Evolutionary conservation across 2,888 invertebrate species (phyloP), one percentile per base, ranked within the genome.

Genomic region (Nephrotoma flavescens): DNA sequence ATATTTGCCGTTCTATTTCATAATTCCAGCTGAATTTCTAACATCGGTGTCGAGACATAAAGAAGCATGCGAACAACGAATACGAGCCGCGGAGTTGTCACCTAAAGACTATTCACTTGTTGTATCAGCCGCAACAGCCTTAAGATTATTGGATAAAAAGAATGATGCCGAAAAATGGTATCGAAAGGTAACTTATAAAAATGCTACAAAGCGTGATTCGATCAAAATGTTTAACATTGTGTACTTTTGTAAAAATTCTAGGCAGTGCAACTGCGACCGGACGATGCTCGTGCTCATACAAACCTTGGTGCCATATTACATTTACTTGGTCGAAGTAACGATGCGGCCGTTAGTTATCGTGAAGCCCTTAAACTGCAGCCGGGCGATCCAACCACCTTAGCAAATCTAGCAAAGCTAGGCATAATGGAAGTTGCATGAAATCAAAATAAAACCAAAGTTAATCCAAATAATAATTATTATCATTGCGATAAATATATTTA

Each of bases 271-370:
- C 88, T 93, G 86, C 91, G 92, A 88, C 93, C 93, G 0, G 92
- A 97, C 95, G 97, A 97, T 90, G 96, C 98, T 0, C 95, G 97
- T 88, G 96, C 97, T 87, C 97, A 98, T 92, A 97, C 98, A 89
- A 98, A 99, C 92, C 93, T 98, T 87, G 99, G 98, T 41, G 98
- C 98, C 87, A 98, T 99, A 90, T 93, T 98, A 87, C 98, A 99
- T 92, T 93, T 98, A 88, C 97, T 98, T 91, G 97, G 97, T 41
- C 97, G 97, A 91, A 96, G 97, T 89, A 93, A 93, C 42, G 96
- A 97, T 88, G 99, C 99, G 0, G 97, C 97, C 85, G 93, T 94
- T 15, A 96, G 97, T 87, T 99, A 99, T 91, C 93, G 95, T 89
- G 94, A 95, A 90, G 98, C 98, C 0, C 92, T 99, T 87, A 93